phyloP scores from a whole-genome alignment of 2,888 invertebrate genomes.

The Anodontia alba region DNA sequence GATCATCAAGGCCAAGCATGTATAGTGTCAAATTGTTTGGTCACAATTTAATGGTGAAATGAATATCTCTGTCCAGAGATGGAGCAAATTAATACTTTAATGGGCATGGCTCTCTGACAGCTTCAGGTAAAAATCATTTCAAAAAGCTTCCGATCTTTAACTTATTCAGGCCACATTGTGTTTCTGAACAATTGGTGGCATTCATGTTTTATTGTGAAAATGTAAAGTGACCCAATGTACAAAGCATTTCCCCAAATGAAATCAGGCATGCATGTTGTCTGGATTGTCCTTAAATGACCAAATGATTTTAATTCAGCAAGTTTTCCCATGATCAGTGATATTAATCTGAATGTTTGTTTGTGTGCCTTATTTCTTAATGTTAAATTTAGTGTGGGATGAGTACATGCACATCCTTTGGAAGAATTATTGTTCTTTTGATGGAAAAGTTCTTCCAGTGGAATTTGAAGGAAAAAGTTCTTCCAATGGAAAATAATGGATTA shows the following conservation, averaged over 20 bases:
- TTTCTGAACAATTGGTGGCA: not conserved
- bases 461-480: not conserved
- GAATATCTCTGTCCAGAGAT: not conserved
- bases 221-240: constrained; percentile 6
- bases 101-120: not conserved
- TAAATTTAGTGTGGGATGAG: not conserved
- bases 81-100: not conserved
- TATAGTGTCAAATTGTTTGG: not conserved
- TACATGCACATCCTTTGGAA: too few relatives aligned
- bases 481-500: not conserved
- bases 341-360: not conserved
- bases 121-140: not conserved
- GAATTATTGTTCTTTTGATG: too few relatives aligned
- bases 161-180: not conserved
- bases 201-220: not conserved
- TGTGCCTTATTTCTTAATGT: not conserved
- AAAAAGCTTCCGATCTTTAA: not conserved
- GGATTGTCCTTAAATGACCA: constrained; percentile 14
- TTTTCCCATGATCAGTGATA: constrained; percentile 10
- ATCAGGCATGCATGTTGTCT: not conserved
- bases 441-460: too few relatives aligned
- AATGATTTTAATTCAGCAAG: not conserved
- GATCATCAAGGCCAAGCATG: not conserved
- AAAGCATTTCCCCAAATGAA: not conserved
- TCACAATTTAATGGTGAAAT: not conserved